A percentile compares a stretch with the other conserved stretches of the same genome.
Evolutionary conservation across 2,113 vertebrate species (phyloP).

Genomic region (Mesoclemmys tuberculata): DNA sequence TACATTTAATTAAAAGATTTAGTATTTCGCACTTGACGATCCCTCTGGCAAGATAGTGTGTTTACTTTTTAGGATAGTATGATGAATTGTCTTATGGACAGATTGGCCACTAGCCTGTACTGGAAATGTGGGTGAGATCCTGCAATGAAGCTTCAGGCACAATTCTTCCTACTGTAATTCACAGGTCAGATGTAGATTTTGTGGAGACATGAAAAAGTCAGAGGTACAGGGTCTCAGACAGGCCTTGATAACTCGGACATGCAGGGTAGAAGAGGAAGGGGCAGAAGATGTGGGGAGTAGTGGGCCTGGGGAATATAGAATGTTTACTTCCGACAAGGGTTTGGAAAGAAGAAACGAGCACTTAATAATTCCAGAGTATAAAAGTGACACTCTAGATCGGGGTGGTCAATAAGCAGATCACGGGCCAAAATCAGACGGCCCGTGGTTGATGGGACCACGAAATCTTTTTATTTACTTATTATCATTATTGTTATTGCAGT

Average conservation of each 20-base stretch:
- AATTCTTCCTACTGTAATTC: background rate
- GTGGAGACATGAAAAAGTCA: background rate
- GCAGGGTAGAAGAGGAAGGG: background rate
- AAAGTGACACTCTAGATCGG: background rate
- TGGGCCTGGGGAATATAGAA: background rate
- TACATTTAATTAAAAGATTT: constrained; percentile 68
- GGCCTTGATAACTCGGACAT: background rate
- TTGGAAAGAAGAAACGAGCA: background rate
- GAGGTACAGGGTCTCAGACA: background rate
- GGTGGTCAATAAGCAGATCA: background rate
- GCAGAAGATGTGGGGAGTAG: background rate
- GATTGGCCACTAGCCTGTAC: background rate
- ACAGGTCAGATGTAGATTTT: background rate
- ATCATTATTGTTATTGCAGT: background rate
- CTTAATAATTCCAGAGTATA: background rate
- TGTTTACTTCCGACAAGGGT: background rate
- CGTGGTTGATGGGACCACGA: background rate
- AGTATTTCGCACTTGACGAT: constrained; percentile 55
- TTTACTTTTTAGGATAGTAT: background rate
- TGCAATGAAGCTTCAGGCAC: background rate
- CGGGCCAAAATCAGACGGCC: background rate
- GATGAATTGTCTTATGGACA: background rate
- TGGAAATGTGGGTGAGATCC: constrained; percentile 20
- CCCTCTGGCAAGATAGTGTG: constrained; percentile 30
- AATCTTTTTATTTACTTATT: background rate